phyloP scores from a whole-genome alignment of 1,140 invertebrate genomes.

The Drosophila repletoides region DNA sequence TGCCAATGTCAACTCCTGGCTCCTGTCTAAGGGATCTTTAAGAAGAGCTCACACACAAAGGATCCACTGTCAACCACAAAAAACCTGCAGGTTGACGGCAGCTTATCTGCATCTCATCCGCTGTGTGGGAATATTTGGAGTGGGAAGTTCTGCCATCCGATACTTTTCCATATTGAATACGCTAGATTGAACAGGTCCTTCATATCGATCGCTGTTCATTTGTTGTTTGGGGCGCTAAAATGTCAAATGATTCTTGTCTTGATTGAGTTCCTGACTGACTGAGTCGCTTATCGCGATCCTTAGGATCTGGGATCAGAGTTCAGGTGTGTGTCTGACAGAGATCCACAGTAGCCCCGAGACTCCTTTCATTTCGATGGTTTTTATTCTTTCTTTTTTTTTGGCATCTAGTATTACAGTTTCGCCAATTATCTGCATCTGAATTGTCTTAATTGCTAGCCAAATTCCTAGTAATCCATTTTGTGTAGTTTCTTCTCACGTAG shows the following conservation, averaged over 20 bases:
- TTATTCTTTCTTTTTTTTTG: too few relatives aligned
- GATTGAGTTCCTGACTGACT: conserved; percentile 48
- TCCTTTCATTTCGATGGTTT: too few relatives aligned
- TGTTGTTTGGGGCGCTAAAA: conserved; percentile 41
- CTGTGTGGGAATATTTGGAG: conserved; percentile 45
- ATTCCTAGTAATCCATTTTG: conserved; percentile 41
- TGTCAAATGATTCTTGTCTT: conserved; percentile 59
- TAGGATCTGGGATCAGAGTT: conserved; percentile 7
- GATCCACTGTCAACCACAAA: conserved; percentile 48
- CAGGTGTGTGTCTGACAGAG: neutral
- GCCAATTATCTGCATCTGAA: conserved; percentile 46
- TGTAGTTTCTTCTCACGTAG: conserved; percentile 35
- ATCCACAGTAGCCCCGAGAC: conserved; percentile 6
- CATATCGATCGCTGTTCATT: conserved; percentile 24
- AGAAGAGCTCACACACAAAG: conserved; percentile 32
- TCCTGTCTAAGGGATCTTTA: conserved; percentile 1
- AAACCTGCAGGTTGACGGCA: conserved; percentile 44
- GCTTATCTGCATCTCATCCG: conserved; percentile 38
- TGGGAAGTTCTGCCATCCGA: conserved; percentile 48
- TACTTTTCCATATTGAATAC: conserved; percentile 42
- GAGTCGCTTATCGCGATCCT: conserved; percentile 28
- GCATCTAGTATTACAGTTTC: conserved; percentile 47
- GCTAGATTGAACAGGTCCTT: conserved; percentile 39
- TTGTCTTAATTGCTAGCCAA: conserved; percentile 36
- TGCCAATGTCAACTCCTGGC: conserved; percentile 45